Base-by-base conservation (phyloP, 2,113 vertebrate species). In the Heliornis fulica region DNA sequence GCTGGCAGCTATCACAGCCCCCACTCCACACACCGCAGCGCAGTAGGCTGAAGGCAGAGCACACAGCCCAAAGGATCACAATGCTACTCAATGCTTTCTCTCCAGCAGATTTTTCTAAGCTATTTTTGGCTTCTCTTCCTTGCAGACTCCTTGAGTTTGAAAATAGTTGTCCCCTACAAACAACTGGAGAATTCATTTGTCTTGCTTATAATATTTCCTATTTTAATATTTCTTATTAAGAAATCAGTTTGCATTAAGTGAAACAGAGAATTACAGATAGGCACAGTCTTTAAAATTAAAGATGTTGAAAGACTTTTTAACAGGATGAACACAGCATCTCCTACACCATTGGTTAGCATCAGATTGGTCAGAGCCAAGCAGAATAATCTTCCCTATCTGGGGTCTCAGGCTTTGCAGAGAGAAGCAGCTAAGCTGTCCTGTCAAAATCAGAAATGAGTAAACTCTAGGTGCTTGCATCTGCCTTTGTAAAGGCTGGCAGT, bases 1-100 rank as follows among this genome's bases (percentile, higher is more conserved):
- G 84, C 70, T 91, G 84, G 82, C 86, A 90, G 82, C 92, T 78
- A 11, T 86, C 92, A 90, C 63, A 90, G 85, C 68, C 72, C 72
- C 76, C 87, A 53, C 45, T 50, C 43, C 81, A 38, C 63, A 60
- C 64, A 25, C 43, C 45, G 71, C 94, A 57, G 40, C 20, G 43
- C 26, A 1, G 54, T 29, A 89, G 65, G 46, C 36, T 48, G 66
- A 85, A 81, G 69, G 66, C 72, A 41, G 56, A 72, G 19, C 51
- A 5, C 13, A 36, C 25, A 91, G 72, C 89, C 18, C 7, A 36
- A 41, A 75, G 40, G 36, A 89, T 82, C 74, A 48, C 3, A 21
- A 86, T 78, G 65, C 63, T 59, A 18, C 89, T 54, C 77, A 20
- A 7, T 15, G 5, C 69, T 46, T 80, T 76, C 48, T 68, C n/a